Conservation (phyloP, 2,888 invertebrate species). For the Lumbricus terrestris region DNA sequence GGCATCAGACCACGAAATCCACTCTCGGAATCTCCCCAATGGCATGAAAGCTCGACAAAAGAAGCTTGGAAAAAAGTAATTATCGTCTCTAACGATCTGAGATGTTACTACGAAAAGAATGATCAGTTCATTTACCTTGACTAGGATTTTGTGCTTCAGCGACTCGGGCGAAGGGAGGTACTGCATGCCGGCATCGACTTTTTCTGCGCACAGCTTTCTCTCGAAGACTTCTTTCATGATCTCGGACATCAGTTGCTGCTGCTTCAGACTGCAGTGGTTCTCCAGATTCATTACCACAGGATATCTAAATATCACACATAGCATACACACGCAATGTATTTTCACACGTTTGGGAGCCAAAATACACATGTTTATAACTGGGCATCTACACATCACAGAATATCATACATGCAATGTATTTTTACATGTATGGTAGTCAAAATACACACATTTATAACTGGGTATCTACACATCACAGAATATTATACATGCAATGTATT, state of each 20-base stretch:
- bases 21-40: not conserved
- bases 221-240: conserved; percentile 56
- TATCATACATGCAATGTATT: too few species aligned
- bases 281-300: conserved; percentile 63
- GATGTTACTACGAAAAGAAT: not conserved
- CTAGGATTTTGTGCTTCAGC: conserved; percentile 56
- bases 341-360: too few species aligned
- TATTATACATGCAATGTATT: too few species aligned
- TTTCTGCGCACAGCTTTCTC: conserved; percentile 49
- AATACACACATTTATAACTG: too few species aligned
- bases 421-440: too few species aligned
- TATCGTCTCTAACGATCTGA: not conserved
- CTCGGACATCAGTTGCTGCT: conserved; percentile 59
- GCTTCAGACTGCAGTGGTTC: conserved; percentile 61
- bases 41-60: not conserved
- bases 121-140: too few species aligned
- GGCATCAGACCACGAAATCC: not conserved
- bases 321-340: too few species aligned
- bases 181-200: conserved; percentile 40
- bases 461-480: too few species aligned
- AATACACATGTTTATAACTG: too few species aligned
- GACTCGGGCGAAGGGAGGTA: conserved; percentile 56
- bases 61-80: not conserved
- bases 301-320: conserved; percentile 53
- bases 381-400: too few species aligned